Evolutionary conservation across 2,797 vertebrate genomes (phyloP), one percentile per base, ranked within the genome.

Genomic region (Chelonia mydas): DNA sequence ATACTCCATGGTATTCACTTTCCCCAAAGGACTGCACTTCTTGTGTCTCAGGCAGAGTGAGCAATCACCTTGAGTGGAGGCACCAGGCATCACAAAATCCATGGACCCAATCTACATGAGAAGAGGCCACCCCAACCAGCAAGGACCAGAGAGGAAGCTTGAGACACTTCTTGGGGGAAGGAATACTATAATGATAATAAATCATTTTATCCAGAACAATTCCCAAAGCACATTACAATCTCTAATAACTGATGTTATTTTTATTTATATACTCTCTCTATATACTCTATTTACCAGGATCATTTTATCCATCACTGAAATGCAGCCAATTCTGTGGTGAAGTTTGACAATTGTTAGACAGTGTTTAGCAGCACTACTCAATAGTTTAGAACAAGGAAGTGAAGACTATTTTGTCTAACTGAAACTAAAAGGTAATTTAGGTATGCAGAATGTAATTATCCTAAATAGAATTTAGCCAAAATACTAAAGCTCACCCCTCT

Each of bases 241-340:
- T 59, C 11, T 59, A 59, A 31, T 59, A 28, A 59, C 57, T 59
- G 27, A 28, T 59, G 57, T 41, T 41, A 41, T 41, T 41, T 41
- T 41, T 41, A 41, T 41, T 41, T 41, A 41, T 41, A 41, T 4
- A 41, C 41, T 41, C 41, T 41, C 41, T 41, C 41, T 41, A 41
- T 41, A 41, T 41, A 41, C 0, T 0, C 6, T 50, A 8, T 9
- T 80, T 65, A 47, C 4, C 28, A 33, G 23, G 28, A 88, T 50
- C 33, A 86, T 47, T 83, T 76, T 80, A 51, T 85, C 79, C 41
- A 41, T 25, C 4, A 17, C 3, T 13, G 50, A 83, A 86, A 76
- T 7, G 37, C 21, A 3, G 41, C 12, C 15, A 76, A 37, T 57
- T 55, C 5, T 51, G 31, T 81, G 83, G 65, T 13, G 82, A 79